phyloP scores from a whole-genome alignment of 2,113 vertebrate species.

The Eurystomus gularis region DNA sequence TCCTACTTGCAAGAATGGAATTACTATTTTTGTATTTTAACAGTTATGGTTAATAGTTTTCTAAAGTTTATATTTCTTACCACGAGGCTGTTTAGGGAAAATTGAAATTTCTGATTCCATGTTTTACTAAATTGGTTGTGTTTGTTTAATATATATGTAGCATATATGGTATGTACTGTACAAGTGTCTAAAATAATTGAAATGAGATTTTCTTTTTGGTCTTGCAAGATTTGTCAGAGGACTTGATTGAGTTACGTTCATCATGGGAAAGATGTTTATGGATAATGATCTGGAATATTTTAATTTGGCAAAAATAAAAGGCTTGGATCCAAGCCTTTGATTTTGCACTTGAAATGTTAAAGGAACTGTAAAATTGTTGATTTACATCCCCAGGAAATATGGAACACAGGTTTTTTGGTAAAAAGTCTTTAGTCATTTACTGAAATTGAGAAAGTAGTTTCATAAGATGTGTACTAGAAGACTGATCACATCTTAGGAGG shows the following conservation, averaged over 20 bases:
- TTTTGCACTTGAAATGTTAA: constrained; percentile 33
- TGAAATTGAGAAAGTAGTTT: neutral
- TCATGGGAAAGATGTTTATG: neutral
- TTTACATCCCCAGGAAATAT: neutral
- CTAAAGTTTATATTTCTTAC: neutral
- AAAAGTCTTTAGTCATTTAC: neutral
- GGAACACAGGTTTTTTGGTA: neutral
- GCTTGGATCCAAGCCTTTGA: neutral
- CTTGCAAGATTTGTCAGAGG: neutral
- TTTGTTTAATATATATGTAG: neutral
- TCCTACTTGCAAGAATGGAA: neutral
- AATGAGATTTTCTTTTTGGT: neutral
- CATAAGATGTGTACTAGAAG: neutral
- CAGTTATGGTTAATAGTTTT: neutral
- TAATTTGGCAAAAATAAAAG: neutral
- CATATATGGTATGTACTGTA: neutral
- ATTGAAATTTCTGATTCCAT: neutral
- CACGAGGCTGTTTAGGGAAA: neutral
- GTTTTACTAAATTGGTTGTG: neutral
- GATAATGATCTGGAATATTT: neutral
- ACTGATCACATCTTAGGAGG: neutral
- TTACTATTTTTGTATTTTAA: neutral
- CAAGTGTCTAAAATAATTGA: neutral
- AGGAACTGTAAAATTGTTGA: neutral
- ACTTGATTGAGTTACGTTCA: neutral